Conservation (phyloP, 2,888 invertebrate species). For the Drosophila buzzatii region DNA sequence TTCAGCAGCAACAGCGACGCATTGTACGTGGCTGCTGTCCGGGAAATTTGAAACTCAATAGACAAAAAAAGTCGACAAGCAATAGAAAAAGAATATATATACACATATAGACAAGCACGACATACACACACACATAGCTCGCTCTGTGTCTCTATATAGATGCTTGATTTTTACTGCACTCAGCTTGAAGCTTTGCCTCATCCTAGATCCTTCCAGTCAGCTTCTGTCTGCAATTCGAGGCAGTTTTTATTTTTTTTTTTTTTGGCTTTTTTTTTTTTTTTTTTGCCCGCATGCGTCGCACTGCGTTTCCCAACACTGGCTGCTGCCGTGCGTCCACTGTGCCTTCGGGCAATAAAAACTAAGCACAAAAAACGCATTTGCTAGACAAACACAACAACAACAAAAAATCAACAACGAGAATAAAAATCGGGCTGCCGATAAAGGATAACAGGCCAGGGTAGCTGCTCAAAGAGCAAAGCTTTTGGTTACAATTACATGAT, state of each 20-base stretch:
- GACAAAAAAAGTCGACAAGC: slow-evolving; percentile 73
- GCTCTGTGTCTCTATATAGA: slow-evolving; percentile 46
- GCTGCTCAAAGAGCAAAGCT: slow-evolving; percentile 37
- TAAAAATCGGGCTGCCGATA: slow-evolving; percentile 14
- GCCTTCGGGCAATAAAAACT: slow-evolving; percentile 67
- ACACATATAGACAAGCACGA: slow-evolving; percentile 14
- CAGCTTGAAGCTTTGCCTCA: slow-evolving; percentile 55
- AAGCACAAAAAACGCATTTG: slow-evolving; percentile 78
- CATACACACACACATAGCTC: background rate
- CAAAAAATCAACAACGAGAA: background rate
- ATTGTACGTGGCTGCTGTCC: slow-evolving; percentile 60
- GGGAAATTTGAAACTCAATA: slow-evolving; percentile 81
- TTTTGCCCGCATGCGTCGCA: slow-evolving; percentile 50
- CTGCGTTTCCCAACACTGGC: slow-evolving; percentile 41
- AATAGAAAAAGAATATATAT: slow-evolving; percentile 76
- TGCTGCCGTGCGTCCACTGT: slow-evolving; percentile 3
- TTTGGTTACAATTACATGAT: slow-evolving; percentile 34
- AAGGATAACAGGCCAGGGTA: slow-evolving; percentile 9
- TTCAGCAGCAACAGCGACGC: slow-evolving; percentile 52
- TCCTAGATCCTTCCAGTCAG: slow-evolving; percentile 34
- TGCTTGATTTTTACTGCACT: slow-evolving; percentile 81
- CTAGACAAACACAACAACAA: slow-evolving; percentile 20
- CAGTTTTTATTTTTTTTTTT: slow-evolving; percentile 36
- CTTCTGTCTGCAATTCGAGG: slow-evolving; percentile 70
- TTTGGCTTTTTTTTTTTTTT: slow-evolving; percentile 9